Conservation (phyloP, 2,888 invertebrate species). For the Apoderus coryli region DNA sequence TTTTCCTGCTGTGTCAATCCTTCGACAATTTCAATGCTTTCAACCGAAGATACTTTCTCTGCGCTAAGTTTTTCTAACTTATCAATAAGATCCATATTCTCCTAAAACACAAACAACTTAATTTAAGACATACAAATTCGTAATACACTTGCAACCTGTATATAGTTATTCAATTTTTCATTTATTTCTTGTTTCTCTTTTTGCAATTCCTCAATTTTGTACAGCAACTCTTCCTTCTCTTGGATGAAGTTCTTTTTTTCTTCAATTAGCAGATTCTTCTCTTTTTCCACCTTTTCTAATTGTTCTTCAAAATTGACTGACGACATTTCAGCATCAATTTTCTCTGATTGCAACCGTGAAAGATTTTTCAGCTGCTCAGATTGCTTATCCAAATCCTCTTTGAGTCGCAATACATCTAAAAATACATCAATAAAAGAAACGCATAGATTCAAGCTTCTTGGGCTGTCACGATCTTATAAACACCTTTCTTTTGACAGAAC, state of each 20-base stretch:
- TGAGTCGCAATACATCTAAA: conserved; percentile 40
- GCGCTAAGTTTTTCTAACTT: conserved; percentile 58
- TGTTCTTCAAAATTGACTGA: conserved; percentile 69
- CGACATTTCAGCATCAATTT: conserved; percentile 67
- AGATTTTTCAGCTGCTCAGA: conserved; percentile 46
- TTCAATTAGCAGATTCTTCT: conserved; percentile 36
- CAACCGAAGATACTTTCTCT: conserved; percentile 59
- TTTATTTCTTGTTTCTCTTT: conserved; percentile 45
- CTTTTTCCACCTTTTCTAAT: conserved; percentile 39
- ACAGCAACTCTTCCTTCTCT: conserved; percentile 40
- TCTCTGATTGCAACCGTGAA: conserved; percentile 46
- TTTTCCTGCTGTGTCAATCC: conserved; percentile 55
- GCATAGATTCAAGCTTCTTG: conserved; percentile 4
- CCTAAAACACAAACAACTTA: conserved; percentile 32
- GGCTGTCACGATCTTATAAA: too few species aligned
- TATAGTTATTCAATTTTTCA: conserved; percentile 47
- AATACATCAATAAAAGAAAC: conserved; percentile 14
- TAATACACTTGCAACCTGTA: too few species aligned
- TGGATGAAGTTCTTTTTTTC: conserved; percentile 37
- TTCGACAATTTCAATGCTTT: conserved; percentile 63
- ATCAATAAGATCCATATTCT: conserved; percentile 59
- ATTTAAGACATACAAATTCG: too few species aligned
- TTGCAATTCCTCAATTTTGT: conserved; percentile 40
- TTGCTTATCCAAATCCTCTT: conserved; percentile 46
- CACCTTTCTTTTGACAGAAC: too few species aligned